These are phyloP conservation scores for Lochmaea crataegi DNA, from an alignment of 2,888 invertebrate species.

Conservation along the genomic window DNA sequence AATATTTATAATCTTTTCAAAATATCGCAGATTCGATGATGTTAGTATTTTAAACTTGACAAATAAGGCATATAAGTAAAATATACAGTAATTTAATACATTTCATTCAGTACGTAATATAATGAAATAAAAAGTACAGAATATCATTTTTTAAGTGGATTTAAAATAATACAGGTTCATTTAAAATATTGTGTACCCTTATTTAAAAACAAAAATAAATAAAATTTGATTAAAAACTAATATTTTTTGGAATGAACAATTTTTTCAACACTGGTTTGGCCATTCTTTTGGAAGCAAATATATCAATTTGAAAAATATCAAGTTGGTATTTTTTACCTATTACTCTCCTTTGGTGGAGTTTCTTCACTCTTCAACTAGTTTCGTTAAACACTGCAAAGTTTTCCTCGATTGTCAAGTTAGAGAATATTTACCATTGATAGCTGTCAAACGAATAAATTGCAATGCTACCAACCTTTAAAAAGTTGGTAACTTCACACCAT, in stretches of 20 bases:
- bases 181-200: not conserved
- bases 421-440: not conserved
- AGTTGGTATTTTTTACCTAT: not conserved
- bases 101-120: not conserved
- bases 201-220: constrained; percentile 2
- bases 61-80: constrained; percentile 2
- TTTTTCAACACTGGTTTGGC: not conserved
- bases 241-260: constrained; percentile 10
- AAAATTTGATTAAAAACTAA: constrained; percentile 7
- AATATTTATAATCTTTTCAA: no score
- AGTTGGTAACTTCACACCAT: no score
- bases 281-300: not conserved
- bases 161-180: not conserved
- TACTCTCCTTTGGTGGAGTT: no score
- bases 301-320: not conserved
- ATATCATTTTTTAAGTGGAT: not conserved
- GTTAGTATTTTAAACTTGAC: not conserved
- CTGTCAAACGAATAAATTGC: not conserved
- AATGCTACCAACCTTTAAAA: not conserved
- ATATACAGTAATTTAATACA: not conserved
- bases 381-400: not conserved
- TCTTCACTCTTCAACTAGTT: not conserved
- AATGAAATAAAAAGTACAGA: not conserved
- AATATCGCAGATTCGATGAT: no score
- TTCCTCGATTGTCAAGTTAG: not conserved